These are phyloP conservation scores for Bovichtus diacanthus DNA, from an alignment of 2,797 vertebrate genomes.

Conservation along the genomic window DNA sequence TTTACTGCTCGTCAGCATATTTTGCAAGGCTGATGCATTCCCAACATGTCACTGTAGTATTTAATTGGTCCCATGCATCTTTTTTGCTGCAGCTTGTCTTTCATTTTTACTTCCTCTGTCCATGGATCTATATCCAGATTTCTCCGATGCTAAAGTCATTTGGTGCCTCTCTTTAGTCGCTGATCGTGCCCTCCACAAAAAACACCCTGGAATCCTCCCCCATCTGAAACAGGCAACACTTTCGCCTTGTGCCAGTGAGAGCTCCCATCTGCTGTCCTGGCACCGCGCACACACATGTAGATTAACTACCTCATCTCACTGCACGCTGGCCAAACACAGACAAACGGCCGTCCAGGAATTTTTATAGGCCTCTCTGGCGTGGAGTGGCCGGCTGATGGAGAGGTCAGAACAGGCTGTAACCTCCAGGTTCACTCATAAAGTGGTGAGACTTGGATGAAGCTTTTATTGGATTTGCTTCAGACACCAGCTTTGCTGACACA, in stretches of 20 bases:
- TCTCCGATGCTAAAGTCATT: constrained; percentile 47
- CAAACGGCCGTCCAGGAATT: neutral
- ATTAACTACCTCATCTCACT: constrained; percentile 65
- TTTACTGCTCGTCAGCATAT: constrained; percentile 67
- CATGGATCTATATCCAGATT: constrained; percentile 31
- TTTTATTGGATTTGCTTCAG: constrained; percentile 1
- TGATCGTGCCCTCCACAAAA: constrained; percentile 40
- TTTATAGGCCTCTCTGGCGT: constrained; percentile 6
- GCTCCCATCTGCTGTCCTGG: constrained; percentile 81
- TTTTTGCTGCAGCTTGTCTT: constrained; percentile 21
- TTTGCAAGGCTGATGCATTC: constrained; percentile 45
- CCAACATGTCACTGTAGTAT: constrained; percentile 21
- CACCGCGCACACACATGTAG: constrained; percentile 44
- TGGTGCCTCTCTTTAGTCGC: constrained; percentile 44
- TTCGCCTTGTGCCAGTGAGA: constrained; percentile 58
- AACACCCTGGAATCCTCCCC: constrained; percentile 50
- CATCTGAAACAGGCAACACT: constrained; percentile 69
- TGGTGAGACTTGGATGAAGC: neutral
- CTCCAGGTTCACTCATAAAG: constrained; percentile 15
- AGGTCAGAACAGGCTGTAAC: constrained; percentile 36
- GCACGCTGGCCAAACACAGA: constrained; percentile 43
- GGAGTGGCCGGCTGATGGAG: constrained; percentile 11
- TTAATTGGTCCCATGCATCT: constrained; percentile 11
- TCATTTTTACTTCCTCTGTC: constrained; percentile 18
- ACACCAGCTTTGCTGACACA: neutral